phyloP scores from a whole-genome alignment of 2,797 vertebrate species.

The Cottoperca gobio region DNA sequence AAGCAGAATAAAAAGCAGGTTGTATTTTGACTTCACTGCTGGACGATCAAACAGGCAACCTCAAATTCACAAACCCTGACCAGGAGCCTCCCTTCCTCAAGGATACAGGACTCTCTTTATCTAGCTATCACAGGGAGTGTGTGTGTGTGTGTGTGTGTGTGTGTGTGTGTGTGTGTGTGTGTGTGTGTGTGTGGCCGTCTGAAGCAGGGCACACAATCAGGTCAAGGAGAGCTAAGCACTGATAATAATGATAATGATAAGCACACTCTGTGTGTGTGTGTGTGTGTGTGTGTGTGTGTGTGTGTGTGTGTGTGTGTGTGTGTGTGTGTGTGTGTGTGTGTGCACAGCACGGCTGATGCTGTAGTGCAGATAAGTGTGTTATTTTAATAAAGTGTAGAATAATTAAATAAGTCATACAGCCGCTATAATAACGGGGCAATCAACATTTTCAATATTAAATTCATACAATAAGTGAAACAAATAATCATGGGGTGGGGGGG shows the following conservation, averaged over 20 bases:
- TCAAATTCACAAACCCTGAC: background rate
- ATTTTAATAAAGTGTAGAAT: background rate
- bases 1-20: conserved; percentile 3
- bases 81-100: background rate
- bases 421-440: background rate
- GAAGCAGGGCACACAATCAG: background rate
- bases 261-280: too few relatives aligned
- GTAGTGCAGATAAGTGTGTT: background rate
- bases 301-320: background rate
- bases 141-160: background rate
- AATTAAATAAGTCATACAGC: background rate
- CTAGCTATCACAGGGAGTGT: background rate
- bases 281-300: too few relatives aligned
- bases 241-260: too few relatives aligned
- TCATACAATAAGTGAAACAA: background rate
- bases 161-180: background rate
- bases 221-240: background rate
- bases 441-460: background rate
- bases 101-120: background rate
- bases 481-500: too few relatives aligned
- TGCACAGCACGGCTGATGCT: conserved; percentile 1
- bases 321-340: background rate
- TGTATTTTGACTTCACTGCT: background rate
- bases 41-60: background rate
- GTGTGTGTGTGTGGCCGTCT: background rate